These are phyloP conservation scores for Dipodomys stephensi DNA, from an alignment of 2,113 vertebrate species.

Conservation along the genomic window DNA sequence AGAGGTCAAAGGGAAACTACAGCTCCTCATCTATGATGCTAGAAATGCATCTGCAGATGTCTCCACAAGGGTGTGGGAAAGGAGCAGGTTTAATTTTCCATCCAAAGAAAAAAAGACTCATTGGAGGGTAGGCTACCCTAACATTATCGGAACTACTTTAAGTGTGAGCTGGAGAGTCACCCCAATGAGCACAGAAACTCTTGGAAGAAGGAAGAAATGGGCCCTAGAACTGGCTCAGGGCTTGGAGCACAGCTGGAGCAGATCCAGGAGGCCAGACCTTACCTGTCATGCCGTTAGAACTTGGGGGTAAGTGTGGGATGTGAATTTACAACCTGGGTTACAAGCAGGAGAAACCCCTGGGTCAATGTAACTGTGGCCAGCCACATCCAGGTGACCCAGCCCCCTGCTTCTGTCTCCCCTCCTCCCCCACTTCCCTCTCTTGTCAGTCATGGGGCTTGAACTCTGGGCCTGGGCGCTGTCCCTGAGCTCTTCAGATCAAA, in stretches of 20 bases:
- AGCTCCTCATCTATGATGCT: no score
- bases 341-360: no score
- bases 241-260: not conserved
- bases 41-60: not conserved
- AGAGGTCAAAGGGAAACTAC: not conserved
- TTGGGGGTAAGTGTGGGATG: not conserved
- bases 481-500: no score
- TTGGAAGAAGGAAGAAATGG: not conserved
- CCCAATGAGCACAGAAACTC: not conserved
- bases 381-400: not conserved
- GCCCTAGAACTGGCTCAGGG: not conserved
- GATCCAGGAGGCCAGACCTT: not conserved
- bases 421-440: not conserved
- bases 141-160: not conserved
- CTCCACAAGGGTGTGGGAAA: not conserved
- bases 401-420: not conserved
- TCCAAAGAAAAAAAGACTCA: not conserved
- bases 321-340: no score
- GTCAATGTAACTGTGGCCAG: not conserved
- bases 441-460: no score
- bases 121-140: not conserved
- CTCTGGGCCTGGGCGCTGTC: no score
- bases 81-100: constrained; percentile 16
- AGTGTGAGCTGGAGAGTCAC: not conserved
- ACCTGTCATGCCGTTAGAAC: not conserved